Conservation (phyloP, 2,888 invertebrate species). For the Frankliniella intonsa region DNA sequence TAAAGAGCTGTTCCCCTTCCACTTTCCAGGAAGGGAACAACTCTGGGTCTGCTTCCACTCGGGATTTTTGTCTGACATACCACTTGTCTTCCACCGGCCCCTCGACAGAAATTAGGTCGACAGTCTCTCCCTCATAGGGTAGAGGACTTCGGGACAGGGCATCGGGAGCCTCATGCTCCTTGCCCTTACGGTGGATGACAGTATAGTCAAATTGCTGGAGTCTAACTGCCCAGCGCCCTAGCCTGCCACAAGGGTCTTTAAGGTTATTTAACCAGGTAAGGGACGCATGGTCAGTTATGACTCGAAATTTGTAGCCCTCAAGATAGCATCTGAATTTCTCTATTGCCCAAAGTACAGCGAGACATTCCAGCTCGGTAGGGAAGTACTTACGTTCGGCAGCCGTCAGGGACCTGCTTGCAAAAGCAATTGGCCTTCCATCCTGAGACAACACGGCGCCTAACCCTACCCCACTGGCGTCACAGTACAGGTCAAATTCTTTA, state of each 20-base stretch:
- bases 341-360: constrained; percentile 12
- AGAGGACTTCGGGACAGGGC: constrained; percentile 31
- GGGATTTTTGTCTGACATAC: background rate
- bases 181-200: constrained; percentile 35
- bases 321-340: constrained; percentile 31
- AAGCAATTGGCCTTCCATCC: constrained; percentile 32
- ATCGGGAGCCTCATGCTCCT: constrained; percentile 36
- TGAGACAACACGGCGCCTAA: constrained; percentile 34
- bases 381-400: constrained; percentile 32
- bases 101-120: background rate
- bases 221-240: constrained; percentile 34
- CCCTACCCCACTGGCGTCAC: constrained; percentile 34
- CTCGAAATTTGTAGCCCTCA: constrained; percentile 34
- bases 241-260: constrained; percentile 33
- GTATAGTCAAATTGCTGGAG: constrained; percentile 34
- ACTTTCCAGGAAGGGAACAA: background rate
- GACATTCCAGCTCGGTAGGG: constrained; percentile 31
- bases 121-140: background rate
- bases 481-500: constrained; percentile 34
- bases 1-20: background rate
- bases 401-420: constrained; percentile 32
- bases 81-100: background rate
- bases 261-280: constrained; percentile 34
- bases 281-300: constrained; percentile 34
- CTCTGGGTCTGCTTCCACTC: background rate